These are phyloP conservation scores for Albula goreensis DNA, from an alignment of 2,113 vertebrate species.

Conservation along the genomic window DNA sequence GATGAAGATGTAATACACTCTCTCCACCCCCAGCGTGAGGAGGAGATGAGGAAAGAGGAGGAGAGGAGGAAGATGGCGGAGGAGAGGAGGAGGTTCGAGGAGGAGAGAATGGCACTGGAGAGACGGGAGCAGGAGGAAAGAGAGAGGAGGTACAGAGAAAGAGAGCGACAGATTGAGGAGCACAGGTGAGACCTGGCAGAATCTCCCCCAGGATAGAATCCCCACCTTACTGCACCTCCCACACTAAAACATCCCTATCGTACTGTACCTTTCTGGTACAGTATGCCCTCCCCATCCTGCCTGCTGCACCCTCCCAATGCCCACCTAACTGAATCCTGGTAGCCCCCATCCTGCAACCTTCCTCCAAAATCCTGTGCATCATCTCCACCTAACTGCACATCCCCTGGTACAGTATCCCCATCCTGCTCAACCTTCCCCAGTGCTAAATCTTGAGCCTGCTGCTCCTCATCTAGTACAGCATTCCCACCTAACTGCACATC, in stretches of 20 bases:
- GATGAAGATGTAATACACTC: too few relatives aligned
- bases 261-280: too few relatives aligned
- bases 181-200: constrained; percentile 74
- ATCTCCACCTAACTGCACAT: too few relatives aligned
- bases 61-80: constrained; percentile 85
- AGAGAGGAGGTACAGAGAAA: constrained; percentile 86
- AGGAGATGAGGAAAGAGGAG: constrained; percentile 92
- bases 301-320: background rate
- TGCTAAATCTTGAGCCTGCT: background rate
- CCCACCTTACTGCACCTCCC: background rate
- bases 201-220: background rate
- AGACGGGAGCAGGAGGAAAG: constrained; percentile 90
- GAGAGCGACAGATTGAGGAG: constrained; percentile 90
- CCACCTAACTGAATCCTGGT: too few relatives aligned
- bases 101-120: constrained; percentile 94
- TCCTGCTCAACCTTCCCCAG: background rate
- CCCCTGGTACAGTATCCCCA: background rate
- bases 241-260: background rate
- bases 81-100: constrained; percentile 88
- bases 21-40: constrained; percentile 77
- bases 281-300: background rate
- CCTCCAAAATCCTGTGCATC: too few relatives aligned
- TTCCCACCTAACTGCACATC: background rate
- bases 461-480: background rate
- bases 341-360: too few relatives aligned